Evolutionary conservation across 1,140 invertebrate species (phyloP), one percentile per base, ranked within the genome.

Genomic region (Eubasilissa regina): DNA sequence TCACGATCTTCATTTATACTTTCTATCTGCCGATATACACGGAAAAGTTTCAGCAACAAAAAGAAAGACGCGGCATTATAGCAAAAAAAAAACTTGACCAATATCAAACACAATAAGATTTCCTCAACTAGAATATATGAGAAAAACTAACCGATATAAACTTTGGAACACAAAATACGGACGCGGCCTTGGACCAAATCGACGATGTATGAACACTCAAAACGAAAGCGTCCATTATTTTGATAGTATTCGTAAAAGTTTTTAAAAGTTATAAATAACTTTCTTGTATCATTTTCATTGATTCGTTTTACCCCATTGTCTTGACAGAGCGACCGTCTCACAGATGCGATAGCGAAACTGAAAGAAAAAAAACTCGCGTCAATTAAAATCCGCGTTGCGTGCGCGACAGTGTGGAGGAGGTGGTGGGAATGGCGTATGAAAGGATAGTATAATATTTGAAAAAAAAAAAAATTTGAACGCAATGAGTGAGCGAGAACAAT

Each of bases 111-210:
- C 66, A 70, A 48, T 70, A 70, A 48, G 45, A 51, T 11, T 51
- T 21, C 35, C 25, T 19, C 21, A 17, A 8, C 73, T 35, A 56
- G 47, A 47, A 74, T 74, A 75, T 75, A 75, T 62, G 47, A 74
- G 56, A 45, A 75, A 78, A 77, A 78, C 51, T 12, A 60, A 68
- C 60, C 72, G 58, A 74, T 53, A 74, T 13, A 78, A 78, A 72
- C 44, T 75, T 75, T 9, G 55, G 58, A 48, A 75, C 43, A 75
- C 72, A 25, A 21, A 55, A 74, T 9, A 58, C 25, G n/a, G 72
- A 55, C 12, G 53, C 35, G n/a, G 51, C 55, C 72, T 56, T 74
- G 25, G 25, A 17, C 15, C 43, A 66, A 15, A 66, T 17, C 13
- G 51, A 47, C 10, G 55, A 75, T 10, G 19, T 60, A 9, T 75